Percentiles rank a stretch among this genome's conserved stretches.
Evolutionary conservation across 2,797 vertebrate species (phyloP).

Genomic region (Pseudomugil tenellus): DNA sequence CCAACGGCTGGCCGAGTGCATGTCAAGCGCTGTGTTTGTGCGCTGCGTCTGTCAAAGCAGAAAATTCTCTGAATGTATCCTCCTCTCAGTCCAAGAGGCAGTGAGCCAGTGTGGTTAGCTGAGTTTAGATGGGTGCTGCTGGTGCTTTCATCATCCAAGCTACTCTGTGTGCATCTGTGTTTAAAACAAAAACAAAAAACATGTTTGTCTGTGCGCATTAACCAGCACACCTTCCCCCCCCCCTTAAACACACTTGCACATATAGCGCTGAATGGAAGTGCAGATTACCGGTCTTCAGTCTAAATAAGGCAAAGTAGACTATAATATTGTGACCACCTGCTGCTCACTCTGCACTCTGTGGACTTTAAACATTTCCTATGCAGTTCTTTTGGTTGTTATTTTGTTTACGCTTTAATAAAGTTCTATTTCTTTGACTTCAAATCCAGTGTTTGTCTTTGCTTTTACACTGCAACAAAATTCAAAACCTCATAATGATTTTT

Average conservation of each 20-base stretch:
- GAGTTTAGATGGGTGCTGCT: conserved; percentile 80
- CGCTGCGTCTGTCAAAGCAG: conserved; percentile 71
- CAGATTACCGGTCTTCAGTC: conserved; percentile 80
- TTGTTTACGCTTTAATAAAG: conserved; percentile 95
- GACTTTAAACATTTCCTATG: conserved; percentile 99
- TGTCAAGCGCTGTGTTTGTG: conserved; percentile 60
- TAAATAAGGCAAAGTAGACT: conserved; percentile 85
- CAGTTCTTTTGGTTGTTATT: conserved; percentile 84
- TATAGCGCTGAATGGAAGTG: conserved; percentile 58
- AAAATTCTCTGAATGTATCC: conserved; percentile 92
- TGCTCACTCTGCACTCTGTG: conserved; percentile 91
- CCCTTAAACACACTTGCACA: conserved; percentile 49
- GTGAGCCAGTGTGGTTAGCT: conserved; percentile 83
- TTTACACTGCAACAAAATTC: not conserved
- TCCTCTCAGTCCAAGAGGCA: conserved; percentile 87
- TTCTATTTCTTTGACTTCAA: conserved; percentile 85
- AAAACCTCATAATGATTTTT: not conserved
- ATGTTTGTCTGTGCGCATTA: conserved; percentile 13
- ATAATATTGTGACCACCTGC: conserved; percentile 79
- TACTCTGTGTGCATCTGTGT: conserved; percentile 38
- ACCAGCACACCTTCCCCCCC: conserved; percentile 14
- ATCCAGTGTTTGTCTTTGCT: conserved; percentile 17
- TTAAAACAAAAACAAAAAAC: conserved; percentile 12
- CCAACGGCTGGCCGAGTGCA: conserved; percentile 34
- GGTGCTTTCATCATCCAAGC: conserved; percentile 54